These are phyloP conservation scores for Dendrocincla fuliginosa DNA, from an alignment of 2,797 vertebrate species.

Conservation along the genomic window DNA sequence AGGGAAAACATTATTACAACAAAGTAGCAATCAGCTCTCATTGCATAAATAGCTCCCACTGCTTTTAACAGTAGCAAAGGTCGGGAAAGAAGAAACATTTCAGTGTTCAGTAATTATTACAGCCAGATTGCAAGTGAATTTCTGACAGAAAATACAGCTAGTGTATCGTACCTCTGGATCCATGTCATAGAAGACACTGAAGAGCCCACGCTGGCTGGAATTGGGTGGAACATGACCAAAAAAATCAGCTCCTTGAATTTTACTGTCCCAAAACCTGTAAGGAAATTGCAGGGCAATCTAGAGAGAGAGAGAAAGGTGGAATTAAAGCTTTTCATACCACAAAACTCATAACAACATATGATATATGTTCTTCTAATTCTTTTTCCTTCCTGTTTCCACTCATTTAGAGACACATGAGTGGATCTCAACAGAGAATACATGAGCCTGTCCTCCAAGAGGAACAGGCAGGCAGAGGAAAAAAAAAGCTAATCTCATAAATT, in stretches of 20 bases:
- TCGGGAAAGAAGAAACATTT: not conserved
- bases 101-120: not conserved
- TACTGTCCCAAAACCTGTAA: conserved; percentile 93
- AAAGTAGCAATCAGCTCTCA: not conserved
- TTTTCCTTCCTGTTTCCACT: not conserved
- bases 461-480: not conserved
- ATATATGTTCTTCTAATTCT: not conserved
- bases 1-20: not conserved
- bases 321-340: not conserved
- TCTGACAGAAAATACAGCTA: not conserved
- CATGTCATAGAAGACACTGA: conserved; percentile 96
- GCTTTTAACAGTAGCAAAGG: not conserved
- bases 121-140: not conserved
- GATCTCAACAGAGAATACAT: not conserved
- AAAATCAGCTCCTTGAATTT: conserved; percentile 95
- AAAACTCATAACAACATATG: not conserved
- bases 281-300: conserved; percentile 95
- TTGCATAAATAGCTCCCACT: not conserved
- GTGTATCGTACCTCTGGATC: conserved; percentile 86
- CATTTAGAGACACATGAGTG: not conserved
- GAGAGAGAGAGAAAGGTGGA: not conserved
- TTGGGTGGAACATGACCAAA: conserved; percentile 90
- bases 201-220: conserved; percentile 90
- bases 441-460: not conserved
- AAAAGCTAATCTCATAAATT: not conserved